Base-by-base conservation (phyloP, 2,888 invertebrate species). In the Hypomecis punctinalis region DNA sequence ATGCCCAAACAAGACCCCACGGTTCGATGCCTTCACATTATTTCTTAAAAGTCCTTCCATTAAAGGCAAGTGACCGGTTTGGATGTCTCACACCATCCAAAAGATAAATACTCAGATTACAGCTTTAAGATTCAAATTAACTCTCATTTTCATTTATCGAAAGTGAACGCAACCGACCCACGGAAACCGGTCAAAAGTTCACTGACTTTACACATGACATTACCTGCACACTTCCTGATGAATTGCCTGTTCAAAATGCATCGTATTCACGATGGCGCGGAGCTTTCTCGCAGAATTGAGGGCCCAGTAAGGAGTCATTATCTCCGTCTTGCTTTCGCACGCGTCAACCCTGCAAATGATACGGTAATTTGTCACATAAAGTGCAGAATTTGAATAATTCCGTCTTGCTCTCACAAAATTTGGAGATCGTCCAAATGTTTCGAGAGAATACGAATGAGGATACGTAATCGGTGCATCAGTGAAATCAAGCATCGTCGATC, bases 161-260 rank as follows among this genome's bases (percentile, higher is more conserved):
- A 59, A 65, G 35, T 46, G 58, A 61, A 53, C 61, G 47, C 64
- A 56, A 49, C 48, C 60, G 42, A 61, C 47, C 60, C 36, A 23
- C 59, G 45, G 11, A 53, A 66, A 66, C 53, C 61, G 57, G 61
- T 61, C 53, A 53, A 40, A 52, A 61, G 54, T 46, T 64, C 48
- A 64, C 47, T 64, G 51, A 61, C 58, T 10, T 53, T 36, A 36
- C 55, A 62, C 51, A 55, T 37, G 53, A 11, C 47, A 43, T 68
- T 93, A 98, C 97, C 97, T 96, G 95, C 98, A 98, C 67, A 98
- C 96, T 94, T 98, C 98, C 85, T 98, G 98, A 84, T 98, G 98
- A 78, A 98, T 98, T 55, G 98, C 98, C 87, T 98, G 98, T 82
- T 98, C 98, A 81, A 98, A 98, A 88, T 98, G 98, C 91, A 98